These are phyloP conservation scores for Ctena decussata DNA, from an alignment of 2,888 invertebrate species.

Conservation along the genomic window DNA sequence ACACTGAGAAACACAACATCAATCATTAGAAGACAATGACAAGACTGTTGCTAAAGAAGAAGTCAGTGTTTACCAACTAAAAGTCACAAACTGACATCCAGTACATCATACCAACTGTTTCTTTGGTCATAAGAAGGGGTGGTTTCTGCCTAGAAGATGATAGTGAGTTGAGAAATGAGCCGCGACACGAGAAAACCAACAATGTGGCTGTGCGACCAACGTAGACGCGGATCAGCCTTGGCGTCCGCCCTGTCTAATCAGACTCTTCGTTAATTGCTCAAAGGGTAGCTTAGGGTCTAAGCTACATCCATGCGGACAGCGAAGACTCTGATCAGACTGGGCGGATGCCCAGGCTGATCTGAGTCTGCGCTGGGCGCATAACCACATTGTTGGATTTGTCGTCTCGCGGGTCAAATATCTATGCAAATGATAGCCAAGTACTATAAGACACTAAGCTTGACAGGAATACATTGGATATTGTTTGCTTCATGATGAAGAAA, in stretches of 20 bases:
- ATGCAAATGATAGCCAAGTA: background rate
- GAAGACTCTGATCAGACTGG: no score
- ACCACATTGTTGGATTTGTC: no score
- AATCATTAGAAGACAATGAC: background rate
- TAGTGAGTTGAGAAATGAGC: background rate
- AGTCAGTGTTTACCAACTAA: background rate
- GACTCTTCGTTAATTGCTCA: no score
- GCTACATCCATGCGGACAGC: no score
- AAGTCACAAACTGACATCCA: background rate
- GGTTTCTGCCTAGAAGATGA: background rate
- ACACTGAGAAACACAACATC: slow-evolving; percentile 7
- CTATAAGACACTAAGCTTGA: slow-evolving; percentile 25
- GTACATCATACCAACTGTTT: background rate
- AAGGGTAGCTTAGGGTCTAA: no score
- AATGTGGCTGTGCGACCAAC: no score
- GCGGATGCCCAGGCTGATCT: no score
- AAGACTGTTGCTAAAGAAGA: background rate
- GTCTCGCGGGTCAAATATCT: no score
- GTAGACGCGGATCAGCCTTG: no score
- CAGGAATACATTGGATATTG: slow-evolving; percentile 13
- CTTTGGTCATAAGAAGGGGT: background rate
- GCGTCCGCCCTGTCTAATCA: no score
- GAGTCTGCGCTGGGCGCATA: no score
- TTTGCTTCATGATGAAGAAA: slow-evolving; percentile 17
- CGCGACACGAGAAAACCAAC: no score